A percentile compares a stretch with the other conserved stretches of the same genome.
phyloP scores from a whole-genome alignment of 2,113 vertebrate genomes.

The Elephantulus edwardii region DNA sequence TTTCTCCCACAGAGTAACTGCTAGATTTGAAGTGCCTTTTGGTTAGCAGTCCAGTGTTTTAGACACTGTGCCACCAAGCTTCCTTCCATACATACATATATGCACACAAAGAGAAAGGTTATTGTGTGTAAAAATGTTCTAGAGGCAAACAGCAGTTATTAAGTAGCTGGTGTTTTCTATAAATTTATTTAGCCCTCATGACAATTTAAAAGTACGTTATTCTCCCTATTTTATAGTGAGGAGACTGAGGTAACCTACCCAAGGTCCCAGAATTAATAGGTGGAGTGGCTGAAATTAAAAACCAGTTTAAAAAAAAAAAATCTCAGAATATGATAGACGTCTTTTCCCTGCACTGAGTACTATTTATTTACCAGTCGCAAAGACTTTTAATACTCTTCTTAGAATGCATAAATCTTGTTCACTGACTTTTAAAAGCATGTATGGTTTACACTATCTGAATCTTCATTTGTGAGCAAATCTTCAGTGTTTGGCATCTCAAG shows the following conservation, averaged over 20 bases:
- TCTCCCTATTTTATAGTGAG: neutral
- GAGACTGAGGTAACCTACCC: neutral
- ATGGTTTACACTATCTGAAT: neutral
- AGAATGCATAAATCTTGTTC: neutral
- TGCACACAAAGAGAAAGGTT: no score
- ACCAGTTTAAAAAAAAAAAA: neutral
- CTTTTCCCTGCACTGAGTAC: neutral
- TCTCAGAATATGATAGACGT: neutral
- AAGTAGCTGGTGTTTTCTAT: neutral
- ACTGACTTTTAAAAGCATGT: neutral
- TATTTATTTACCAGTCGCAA: neutral
- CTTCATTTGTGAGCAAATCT: neutral
- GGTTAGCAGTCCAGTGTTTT: neutral
- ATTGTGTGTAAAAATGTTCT: no score
- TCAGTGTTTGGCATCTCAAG: neutral
- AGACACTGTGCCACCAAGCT: neutral
- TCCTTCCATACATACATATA: neutral
- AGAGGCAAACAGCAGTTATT: no score
- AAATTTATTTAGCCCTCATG: slow-evolving; percentile 20
- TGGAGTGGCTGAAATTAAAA: neutral
- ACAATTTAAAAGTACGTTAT: neutral
- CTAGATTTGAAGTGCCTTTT: neutral
- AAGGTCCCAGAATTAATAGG: neutral
- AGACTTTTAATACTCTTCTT: neutral
- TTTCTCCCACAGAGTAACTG: no score